A percentile compares a stretch with the other conserved stretches of the same genome.
Conservation (phyloP, 92 coral and sea anemone genomes). For the Porites evermanni region DNA sequence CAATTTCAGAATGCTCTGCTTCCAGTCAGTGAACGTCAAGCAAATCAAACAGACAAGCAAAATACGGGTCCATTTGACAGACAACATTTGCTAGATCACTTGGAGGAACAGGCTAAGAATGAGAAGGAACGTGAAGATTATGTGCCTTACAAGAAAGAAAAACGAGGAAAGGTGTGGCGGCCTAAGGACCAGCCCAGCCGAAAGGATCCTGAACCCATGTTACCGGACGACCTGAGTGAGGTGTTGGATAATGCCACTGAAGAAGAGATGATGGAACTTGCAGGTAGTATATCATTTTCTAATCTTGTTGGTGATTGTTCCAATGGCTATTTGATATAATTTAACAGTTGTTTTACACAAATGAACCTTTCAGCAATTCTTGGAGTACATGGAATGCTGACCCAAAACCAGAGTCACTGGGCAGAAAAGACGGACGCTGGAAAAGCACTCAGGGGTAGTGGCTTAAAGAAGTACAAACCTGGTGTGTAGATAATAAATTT, state of each 20-base stretch:
- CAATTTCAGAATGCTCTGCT: constrained; percentile 77
- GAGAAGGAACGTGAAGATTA: constrained; percentile 76
- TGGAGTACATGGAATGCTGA: constrained; percentile 92
- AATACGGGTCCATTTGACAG: constrained; percentile 85
- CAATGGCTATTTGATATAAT: background rate
- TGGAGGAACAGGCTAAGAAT: constrained; percentile 90
- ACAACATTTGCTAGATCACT: constrained; percentile 79
- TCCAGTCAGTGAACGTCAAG: constrained; percentile 83
- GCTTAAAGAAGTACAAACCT: constrained; percentile 92
- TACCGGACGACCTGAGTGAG: constrained; percentile 94
- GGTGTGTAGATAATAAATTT: constrained; percentile 47
- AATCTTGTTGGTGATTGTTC: too few species aligned
- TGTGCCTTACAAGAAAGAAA: constrained; percentile 97
- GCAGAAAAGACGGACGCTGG: constrained; percentile 83
- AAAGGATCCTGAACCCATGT: constrained; percentile 68
- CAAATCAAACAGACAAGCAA: constrained; percentile 81
- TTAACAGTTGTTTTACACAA: background rate
- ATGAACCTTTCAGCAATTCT: constrained; percentile 72
- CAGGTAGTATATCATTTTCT: constrained; percentile 56
- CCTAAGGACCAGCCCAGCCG: constrained; percentile 53
- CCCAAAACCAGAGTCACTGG: constrained; percentile 88
- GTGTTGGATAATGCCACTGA: constrained; percentile 95
- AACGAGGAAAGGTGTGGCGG: constrained; percentile 85
- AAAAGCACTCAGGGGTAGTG: constrained; percentile 88
- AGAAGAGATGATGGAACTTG: constrained; percentile 92